Percentiles rank a stretch among this genome's conserved stretches.
Evolutionary conservation across 2,888 invertebrate genomes (phyloP).

Genomic region (Calameuta pallipes): DNA sequence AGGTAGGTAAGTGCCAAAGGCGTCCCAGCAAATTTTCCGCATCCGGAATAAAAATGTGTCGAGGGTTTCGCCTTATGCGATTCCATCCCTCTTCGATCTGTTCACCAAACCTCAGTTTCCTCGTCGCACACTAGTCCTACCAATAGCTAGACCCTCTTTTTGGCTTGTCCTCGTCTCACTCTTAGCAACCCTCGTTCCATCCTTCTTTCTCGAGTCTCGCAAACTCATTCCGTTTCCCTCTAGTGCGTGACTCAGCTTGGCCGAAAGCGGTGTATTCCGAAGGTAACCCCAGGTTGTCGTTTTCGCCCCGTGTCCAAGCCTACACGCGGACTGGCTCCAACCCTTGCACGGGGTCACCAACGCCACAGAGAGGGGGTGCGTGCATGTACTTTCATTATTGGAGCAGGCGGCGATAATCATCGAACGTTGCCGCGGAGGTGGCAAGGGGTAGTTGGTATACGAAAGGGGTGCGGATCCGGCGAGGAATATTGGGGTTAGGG

Average conservation of each 20-base stretch:
- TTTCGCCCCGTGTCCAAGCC: conserved; percentile 25
- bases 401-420: conserved; percentile 58
- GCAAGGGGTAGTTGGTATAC: conserved; percentile 30
- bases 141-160: background rate
- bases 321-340: conserved; percentile 31
- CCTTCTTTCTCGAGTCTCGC: conserved; percentile 10
- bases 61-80: conserved; percentile 14
- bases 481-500: conserved; percentile 28
- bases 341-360: conserved; percentile 26
- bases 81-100: background rate
- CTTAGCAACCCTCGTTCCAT: conserved; percentile 15
- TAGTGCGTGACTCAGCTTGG: conserved; percentile 59
- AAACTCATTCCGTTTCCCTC: conserved; percentile 9
- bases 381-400: conserved; percentile 57
- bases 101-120: background rate
- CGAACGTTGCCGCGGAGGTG: conserved; percentile 37
- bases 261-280: conserved; percentile 44
- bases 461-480: conserved; percentile 37
- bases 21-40: background rate
- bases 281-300: conserved; percentile 36
- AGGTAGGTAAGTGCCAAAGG: background rate
- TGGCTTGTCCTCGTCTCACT: conserved; percentile 1
- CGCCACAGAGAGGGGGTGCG: conserved; percentile 15
- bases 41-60: conserved; percentile 7
- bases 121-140: background rate